Evolutionary conservation across 2,797 vertebrate species (phyloP).

Genomic region (Schizothorax lantsangensis): DNA sequence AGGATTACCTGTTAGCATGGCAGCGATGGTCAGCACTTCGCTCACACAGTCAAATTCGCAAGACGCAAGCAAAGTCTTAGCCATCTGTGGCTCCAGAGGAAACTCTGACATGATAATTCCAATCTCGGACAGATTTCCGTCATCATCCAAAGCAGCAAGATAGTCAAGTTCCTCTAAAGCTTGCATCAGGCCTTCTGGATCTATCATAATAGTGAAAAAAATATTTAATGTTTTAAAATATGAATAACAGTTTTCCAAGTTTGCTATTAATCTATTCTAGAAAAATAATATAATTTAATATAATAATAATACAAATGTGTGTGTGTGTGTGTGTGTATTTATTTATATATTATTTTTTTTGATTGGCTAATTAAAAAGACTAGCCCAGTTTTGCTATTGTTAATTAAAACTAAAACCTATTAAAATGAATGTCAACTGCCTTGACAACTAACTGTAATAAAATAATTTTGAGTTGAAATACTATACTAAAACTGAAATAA

Average conservation of each 20-base stretch:
- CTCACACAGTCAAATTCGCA: constrained; percentile 92
- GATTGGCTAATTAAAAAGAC: neutral
- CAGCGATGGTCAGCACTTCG: constrained; percentile 88
- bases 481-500: neutral
- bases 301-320: neutral
- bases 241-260: neutral
- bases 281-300: neutral
- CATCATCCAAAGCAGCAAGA: constrained; percentile 87
- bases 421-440: neutral
- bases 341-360: no score
- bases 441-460: neutral
- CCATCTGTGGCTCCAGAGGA: constrained; percentile 88
- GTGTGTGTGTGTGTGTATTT: no score
- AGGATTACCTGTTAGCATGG: constrained; percentile 89
- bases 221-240: neutral
- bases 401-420: neutral
- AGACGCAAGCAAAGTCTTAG: constrained; percentile 87
- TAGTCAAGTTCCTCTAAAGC: constrained; percentile 92
- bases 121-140: constrained; percentile 91
- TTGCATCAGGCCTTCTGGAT: constrained; percentile 91
- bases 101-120: constrained; percentile 95
- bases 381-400: neutral
- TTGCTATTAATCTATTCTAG: neutral
- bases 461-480: neutral
- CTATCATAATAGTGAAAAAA: constrained; percentile 64